Base-by-base conservation (phyloP, 2,888 invertebrate genomes). In the Agrochola lota region DNA sequence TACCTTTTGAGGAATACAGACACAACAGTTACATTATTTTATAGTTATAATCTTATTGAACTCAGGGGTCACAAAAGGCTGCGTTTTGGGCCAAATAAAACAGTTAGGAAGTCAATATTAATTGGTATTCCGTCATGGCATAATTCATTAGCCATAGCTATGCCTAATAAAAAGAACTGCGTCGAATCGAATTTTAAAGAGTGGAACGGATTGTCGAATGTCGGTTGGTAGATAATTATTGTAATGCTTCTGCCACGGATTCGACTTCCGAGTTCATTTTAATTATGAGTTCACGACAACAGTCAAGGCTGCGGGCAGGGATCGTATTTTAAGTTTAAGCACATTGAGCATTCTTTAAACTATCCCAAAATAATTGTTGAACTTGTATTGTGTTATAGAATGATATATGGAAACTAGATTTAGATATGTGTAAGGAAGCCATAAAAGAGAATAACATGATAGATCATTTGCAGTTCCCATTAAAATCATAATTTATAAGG, bases 61-160 rank as follows among this genome's bases (percentile, higher is more conserved):
- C 26, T 6, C 40, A 23, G 30, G 26, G 71, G 70, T 69, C 52
- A 71, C 26, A 26, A 17, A 7, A 68, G n/a, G 62, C 35, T 9
- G 70, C 15, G 2, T 30, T 52, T 73, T 35, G 15, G 3, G 5
- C 43, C 3, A 67, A 60, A 72, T 64, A 62, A 72, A 71, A 84
- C 81, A 78, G 84, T 84, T 81, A 75, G 70, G 72, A 84, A 84
- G 84, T 81, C 55, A 67, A 66, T 75, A 71, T 78, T 62, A 67
- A 84, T 81, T 71, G 78, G 74, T 75, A 73, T 74, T 75, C 67
- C 30, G 72, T 78, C 71, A 73, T n/a, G 71, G 43, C 15, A 0
- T 81, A 84, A 84, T 81, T 57, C 71, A 79, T 69, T 84, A 64
- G 63, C 64, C 8, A 77, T 57, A 64, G 74, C 60, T 12, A 60